These are phyloP conservation scores for Caenorhabditis remanei DNA, from an alignment of 1,140 invertebrate genomes.

Conservation along the genomic window DNA sequence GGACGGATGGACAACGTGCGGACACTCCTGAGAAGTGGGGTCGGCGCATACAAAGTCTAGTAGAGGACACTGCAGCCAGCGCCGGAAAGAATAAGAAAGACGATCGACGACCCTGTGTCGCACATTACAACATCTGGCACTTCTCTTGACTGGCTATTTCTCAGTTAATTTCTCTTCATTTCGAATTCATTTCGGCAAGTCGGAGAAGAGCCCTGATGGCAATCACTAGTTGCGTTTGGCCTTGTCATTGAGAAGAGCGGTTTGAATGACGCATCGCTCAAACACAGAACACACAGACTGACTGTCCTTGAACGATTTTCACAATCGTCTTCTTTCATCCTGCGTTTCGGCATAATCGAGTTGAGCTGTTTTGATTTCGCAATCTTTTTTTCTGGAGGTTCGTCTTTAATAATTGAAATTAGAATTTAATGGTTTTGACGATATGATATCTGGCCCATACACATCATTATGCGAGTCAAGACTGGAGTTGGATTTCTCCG, in stretches of 20 bases:
- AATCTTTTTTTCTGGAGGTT: background rate
- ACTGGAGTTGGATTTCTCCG: background rate
- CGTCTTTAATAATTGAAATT: too few relatives aligned
- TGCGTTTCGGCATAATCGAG: conserved; percentile 7
- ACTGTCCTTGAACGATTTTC: conserved; percentile 41
- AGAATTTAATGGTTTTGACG: too few relatives aligned
- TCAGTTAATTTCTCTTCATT: conserved; percentile 5
- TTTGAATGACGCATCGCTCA: conserved; percentile 42
- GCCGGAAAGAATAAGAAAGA: conserved; percentile 29
- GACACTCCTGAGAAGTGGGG: conserved; percentile 52
- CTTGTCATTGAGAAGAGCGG: background rate
- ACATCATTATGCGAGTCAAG: too few relatives aligned
- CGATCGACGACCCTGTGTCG: conserved; percentile 44
- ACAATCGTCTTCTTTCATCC: conserved; percentile 12
- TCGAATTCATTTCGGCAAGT: too few relatives aligned
- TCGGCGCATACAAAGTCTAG: conserved; percentile 27
- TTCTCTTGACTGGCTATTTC: background rate
- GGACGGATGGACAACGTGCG: conserved; percentile 15
- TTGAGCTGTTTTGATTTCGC: conserved; percentile 5
- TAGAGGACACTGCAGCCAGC: conserved; percentile 14
- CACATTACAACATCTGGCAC: conserved; percentile 55
- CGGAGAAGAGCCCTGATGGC: background rate
- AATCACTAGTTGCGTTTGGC: background rate
- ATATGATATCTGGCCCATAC: too few relatives aligned
- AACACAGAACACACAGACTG: conserved; percentile 6